Evolutionary conservation across 2,888 invertebrate species (phyloP), one percentile per base, ranked within the genome.

Genomic region (Linnaemya tessellans): DNA sequence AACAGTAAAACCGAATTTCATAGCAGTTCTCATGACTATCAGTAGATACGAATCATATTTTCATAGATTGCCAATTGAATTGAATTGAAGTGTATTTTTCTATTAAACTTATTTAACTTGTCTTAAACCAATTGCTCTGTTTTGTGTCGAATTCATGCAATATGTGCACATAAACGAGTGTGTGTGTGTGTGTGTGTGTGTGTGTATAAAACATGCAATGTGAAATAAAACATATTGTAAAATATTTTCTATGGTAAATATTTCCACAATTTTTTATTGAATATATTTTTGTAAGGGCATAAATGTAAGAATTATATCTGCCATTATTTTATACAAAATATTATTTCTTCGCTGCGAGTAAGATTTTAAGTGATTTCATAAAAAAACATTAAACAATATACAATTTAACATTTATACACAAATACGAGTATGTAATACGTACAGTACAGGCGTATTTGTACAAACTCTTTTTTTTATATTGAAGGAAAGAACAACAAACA

Each of bases 361-460:
- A 86, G 89, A 90, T 90, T 90, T 90, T 89, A 89, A 90, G 90
- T 90, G 90, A 90, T 90, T 90, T 90, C 88, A 89, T 89, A 89
- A 67, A 90, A 88, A 30, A 90, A 75, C 22, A 77, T 89, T 88
- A 90, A 88, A 88, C 5, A 46, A 46, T 62, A 56, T 41, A 15
- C 30, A 51, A 22, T 62, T 62, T 20, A 58, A 3, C 30, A 60
- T 35, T 35, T 13, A 7, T 54, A 7, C 13, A 54, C 9, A 20
- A 7, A 46, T 15, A 46, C n/a, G 15, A 11, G 30, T 3, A 46
- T n/a, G 13, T 46, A 46, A n/a, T 13, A 3, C 15, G 5, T 46
- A 3, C 46, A 46, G n/a, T 46, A 49, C 30, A 5, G 5, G 30
- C 73, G n/a, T 25, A 71, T 80, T 35, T 35, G 15, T 46, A 64